Percentiles rank a stretch among this genome's conserved stretches.
Conservation (phyloP, 1,140 invertebrate genomes). For the Megalopta genalis region DNA sequence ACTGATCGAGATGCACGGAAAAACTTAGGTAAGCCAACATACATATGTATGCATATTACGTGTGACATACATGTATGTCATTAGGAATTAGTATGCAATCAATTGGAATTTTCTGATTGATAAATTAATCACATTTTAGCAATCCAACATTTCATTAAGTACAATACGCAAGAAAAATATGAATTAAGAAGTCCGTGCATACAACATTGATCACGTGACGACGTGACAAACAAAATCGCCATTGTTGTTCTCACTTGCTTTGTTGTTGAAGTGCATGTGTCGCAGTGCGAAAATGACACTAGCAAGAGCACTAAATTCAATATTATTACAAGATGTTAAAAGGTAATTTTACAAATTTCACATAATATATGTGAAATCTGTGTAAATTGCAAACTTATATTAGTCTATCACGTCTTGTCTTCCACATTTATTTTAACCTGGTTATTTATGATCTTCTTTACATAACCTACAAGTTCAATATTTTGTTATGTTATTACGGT, state of each 20-base stretch:
- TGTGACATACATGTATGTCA: too few species aligned
- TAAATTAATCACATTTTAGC: too few species aligned
- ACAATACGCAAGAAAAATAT: too few species aligned
- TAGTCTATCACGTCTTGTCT: not conserved
- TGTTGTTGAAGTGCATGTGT: not conserved
- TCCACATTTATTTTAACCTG: not conserved
- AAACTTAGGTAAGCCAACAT: too few species aligned
- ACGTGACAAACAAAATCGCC: not conserved
- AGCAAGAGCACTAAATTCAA: not conserved
- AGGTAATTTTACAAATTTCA: slow-evolving; percentile 13
- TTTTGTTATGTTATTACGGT: not conserved
- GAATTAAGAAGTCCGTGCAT: not conserved
- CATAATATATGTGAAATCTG: not conserved
- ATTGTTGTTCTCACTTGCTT: not conserved
- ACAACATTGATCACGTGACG: not conserved
- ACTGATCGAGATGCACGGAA: too few species aligned
- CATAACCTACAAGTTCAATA: not conserved
- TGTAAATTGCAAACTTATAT: not conserved
- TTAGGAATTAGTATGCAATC: too few species aligned
- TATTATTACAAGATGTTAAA: not conserved
- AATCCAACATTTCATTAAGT: too few species aligned
- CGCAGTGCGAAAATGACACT: not conserved
- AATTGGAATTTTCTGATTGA: too few species aligned
- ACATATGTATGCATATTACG: too few species aligned
- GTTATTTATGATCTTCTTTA: not conserved